Evolutionary conservation across 2,797 vertebrate species (phyloP).

Genomic region (Melanogrammus aeglefinus): DNA sequence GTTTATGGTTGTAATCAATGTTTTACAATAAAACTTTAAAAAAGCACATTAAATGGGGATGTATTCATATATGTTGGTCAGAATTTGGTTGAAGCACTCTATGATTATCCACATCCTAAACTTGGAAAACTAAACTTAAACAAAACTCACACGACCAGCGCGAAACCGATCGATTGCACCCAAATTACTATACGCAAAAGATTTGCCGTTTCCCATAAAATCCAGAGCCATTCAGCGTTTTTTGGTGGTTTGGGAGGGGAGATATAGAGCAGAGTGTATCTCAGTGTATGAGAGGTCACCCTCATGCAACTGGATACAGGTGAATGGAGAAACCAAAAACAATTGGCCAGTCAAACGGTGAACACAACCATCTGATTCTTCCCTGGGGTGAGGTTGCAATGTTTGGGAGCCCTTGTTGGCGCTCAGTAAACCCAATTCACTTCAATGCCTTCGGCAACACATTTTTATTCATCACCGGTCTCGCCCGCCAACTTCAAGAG

Average conservation of each 20-base stretch:
- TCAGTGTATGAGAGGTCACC: background rate
- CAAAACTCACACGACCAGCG: constrained; percentile 45
- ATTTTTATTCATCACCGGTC: constrained; percentile 11
- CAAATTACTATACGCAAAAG: constrained; percentile 30
- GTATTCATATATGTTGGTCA: constrained; percentile 42
- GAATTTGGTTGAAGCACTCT: constrained; percentile 54
- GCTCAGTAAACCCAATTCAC: background rate
- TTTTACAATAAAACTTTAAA: constrained; percentile 12
- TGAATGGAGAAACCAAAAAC: background rate
- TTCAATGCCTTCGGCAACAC: constrained; percentile 17
- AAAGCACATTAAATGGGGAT: constrained; percentile 49
- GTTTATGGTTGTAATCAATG: too few species aligned
- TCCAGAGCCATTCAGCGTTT: background rate
- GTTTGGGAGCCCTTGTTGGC: background rate
- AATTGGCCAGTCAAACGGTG: background rate
- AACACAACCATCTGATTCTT: background rate
- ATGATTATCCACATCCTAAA: constrained; percentile 55
- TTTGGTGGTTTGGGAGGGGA: background rate
- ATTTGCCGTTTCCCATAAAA: constrained; percentile 9
- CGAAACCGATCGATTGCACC: constrained; percentile 52
- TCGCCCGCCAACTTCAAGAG: constrained; percentile 10
- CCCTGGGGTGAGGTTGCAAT: background rate
- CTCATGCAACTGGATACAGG: constrained; percentile 15
- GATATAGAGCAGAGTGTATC: background rate
- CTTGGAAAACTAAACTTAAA: constrained; percentile 53